phyloP scores from a whole-genome alignment of 2,888 invertebrate species.

The Actias luna region DNA sequence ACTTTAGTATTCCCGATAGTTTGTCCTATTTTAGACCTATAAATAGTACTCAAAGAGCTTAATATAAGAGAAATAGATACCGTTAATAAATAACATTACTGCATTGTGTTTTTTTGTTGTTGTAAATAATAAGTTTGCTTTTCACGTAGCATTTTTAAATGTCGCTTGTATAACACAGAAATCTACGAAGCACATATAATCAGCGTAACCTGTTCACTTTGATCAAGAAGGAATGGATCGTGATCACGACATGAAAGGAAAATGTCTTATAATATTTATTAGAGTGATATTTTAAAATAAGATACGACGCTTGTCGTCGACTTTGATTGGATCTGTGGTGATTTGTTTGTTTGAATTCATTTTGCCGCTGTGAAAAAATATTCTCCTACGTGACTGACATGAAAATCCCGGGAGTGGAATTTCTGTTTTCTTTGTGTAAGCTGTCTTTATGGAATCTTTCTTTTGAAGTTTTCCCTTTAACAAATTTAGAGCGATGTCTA shows the following conservation, averaged over 20 bases:
- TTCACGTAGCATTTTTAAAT: background rate
- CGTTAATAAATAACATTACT: too few species aligned
- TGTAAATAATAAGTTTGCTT: background rate
- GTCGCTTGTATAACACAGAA: background rate
- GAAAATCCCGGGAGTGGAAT: conserved; percentile 55
- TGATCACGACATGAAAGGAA: conserved; percentile 11
- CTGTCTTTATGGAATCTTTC: conserved; percentile 45
- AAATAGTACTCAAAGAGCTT: too few species aligned
- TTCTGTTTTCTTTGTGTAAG: conserved; percentile 61
- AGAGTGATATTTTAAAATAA: conserved; percentile 29
- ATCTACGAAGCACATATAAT: background rate
- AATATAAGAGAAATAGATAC: too few species aligned
- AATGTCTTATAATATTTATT: conserved; percentile 16
- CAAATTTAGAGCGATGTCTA: conserved; percentile 36
- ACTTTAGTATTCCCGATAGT: too few species aligned
- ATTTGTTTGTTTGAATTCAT: conserved; percentile 69
- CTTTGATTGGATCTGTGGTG: conserved; percentile 61
- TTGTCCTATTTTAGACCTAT: too few species aligned
- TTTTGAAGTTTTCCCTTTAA: conserved; percentile 47
- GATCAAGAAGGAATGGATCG: conserved; percentile 6
- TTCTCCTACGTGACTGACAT: conserved; percentile 66
- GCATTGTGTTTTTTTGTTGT: too few species aligned
- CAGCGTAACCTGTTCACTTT: conserved; percentile 3
- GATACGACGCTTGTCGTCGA: conserved; percentile 40
- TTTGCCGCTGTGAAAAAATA: conserved; percentile 48